Conservation (phyloP, 2,113 vertebrate genomes). For the Petromus typicus region DNA sequence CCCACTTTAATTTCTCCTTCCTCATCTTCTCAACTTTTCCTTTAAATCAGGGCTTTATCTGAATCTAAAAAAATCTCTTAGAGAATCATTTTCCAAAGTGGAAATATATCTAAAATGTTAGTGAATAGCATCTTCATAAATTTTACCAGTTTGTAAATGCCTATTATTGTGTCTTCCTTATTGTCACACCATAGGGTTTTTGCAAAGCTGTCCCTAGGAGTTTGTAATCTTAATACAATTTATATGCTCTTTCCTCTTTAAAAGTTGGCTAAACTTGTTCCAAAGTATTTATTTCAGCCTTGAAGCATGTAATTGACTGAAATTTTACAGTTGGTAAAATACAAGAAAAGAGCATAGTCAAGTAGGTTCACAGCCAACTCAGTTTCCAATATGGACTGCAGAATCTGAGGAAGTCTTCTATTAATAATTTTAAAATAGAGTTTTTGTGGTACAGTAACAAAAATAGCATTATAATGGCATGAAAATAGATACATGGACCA, state of each 20-base stretch:
- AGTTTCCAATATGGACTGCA: background rate
- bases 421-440: background rate
- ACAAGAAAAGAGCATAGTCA: background rate
- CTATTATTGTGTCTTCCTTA: background rate
- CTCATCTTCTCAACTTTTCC: background rate
- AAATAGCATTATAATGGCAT: background rate
- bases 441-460: background rate
- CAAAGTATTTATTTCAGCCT: conserved; percentile 13
- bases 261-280: background rate
- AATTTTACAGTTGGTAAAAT: background rate
- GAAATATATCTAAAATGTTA: background rate
- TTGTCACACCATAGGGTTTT: background rate
- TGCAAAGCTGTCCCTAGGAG: background rate
- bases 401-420: background rate
- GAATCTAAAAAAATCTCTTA: background rate
- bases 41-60: background rate
- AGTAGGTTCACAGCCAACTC: background rate
- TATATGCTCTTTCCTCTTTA: background rate
- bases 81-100: too few relatives aligned
- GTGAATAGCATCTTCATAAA: background rate
- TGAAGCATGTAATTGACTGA: background rate
- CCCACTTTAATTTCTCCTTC: background rate
- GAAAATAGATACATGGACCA: background rate
- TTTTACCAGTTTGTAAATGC: background rate
- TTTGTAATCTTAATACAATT: background rate